Conservation (phyloP, 2,797 vertebrate genomes). For the Myotis vivesi region DNA sequence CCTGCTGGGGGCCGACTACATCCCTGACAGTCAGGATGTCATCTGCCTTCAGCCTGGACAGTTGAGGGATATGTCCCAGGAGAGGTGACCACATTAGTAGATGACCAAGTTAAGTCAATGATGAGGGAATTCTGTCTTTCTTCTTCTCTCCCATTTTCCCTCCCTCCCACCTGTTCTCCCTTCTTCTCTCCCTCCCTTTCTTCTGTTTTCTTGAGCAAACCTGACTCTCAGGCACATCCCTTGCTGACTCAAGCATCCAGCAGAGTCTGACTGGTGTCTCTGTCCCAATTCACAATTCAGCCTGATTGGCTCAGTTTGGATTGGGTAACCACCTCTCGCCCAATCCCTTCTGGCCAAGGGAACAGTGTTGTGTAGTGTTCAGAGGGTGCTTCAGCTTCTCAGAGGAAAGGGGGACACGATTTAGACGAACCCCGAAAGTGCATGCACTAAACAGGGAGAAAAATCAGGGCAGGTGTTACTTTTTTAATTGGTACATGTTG, state of each 20-base stretch:
- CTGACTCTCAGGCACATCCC: neutral
- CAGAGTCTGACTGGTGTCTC: neutral
- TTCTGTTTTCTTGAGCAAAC: neutral
- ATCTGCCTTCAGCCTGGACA: neutral
- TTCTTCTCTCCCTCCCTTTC: neutral
- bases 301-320: neutral
- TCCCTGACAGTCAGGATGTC: neutral
- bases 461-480: neutral
- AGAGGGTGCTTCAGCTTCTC: neutral
- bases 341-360: neutral
- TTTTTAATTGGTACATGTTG: neutral
- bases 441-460: neutral
- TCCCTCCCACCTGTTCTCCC: neutral
- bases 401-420: neutral
- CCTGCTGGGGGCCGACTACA: no score
- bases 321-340: neutral
- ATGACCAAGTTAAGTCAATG: neutral
- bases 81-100: neutral
- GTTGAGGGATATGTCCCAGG: neutral
- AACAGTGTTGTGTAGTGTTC: neutral
- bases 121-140: neutral
- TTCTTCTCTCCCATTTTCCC: neutral
- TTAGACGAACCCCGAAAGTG: neutral
- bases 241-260: neutral
- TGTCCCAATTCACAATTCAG: neutral